Evolutionary conservation across 2,113 vertebrate genomes (phyloP).

Genomic region (Phoxinus phoxinus): DNA sequence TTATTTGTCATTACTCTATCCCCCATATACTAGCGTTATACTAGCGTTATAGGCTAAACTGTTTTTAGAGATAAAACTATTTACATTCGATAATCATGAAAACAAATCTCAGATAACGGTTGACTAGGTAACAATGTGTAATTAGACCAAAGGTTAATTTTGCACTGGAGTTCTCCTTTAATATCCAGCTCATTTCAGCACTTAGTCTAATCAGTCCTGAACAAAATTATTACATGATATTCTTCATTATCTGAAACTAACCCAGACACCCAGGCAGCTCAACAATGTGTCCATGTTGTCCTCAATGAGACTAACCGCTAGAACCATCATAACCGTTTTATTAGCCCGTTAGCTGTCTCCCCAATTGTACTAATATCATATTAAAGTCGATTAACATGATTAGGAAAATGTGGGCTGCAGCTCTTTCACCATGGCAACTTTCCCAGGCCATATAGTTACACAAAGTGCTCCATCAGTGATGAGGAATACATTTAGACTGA

Average conservation of each 20-base stretch:
- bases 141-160: too few relatives aligned
- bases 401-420: conserved; percentile 41
- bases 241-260: neutral
- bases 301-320: conserved; percentile 20
- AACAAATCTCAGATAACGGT: too few relatives aligned
- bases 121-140: too few relatives aligned
- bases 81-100: too few relatives aligned
- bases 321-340: conserved; percentile 44
- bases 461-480: conserved; percentile 3
- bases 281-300: neutral
- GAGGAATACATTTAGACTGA: neutral
- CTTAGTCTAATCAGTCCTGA: neutral
- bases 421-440: conserved; percentile 33
- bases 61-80: too few relatives aligned
- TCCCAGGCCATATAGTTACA: neutral
- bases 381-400: conserved; percentile 57
- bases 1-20: too few relatives aligned
- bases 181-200: neutral
- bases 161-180: too few relatives aligned
- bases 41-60: too few relatives aligned
- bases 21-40: too few relatives aligned
- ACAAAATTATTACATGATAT: conserved; percentile 7
- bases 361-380: conserved; percentile 50
- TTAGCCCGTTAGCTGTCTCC: conserved; percentile 46
- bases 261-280: neutral